phyloP scores from a whole-genome alignment of 2,113 vertebrate genomes.

The Psittacula cyanocephala region DNA sequence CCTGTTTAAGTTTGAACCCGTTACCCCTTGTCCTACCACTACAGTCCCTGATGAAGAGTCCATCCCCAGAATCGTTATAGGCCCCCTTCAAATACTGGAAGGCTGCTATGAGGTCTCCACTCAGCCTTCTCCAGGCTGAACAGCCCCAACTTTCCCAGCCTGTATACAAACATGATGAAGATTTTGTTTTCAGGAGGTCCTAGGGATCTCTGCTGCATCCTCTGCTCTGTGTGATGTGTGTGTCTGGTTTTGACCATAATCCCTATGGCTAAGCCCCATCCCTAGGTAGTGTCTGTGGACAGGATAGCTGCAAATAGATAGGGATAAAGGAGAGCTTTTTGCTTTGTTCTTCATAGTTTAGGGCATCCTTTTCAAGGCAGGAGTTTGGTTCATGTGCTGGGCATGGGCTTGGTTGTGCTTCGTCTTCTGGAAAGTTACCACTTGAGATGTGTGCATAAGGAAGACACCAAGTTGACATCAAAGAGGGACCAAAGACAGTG shows the following conservation, averaged over 20 bases:
- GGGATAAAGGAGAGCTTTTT: background rate
- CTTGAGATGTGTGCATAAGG: background rate
- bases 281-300: background rate
- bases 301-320: background rate
- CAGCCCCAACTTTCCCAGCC: background rate
- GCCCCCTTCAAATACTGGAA: background rate
- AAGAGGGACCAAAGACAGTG: background rate
- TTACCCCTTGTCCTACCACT: background rate
- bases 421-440: background rate
- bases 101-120: background rate
- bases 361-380: background rate
- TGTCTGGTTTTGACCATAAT: background rate
- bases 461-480: background rate
- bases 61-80: background rate
- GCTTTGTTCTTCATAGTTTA: background rate
- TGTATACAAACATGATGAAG: background rate
- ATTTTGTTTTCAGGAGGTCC: background rate
- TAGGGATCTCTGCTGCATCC: rapidly evolving
- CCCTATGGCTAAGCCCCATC: rapidly evolving
- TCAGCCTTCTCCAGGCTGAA: background rate
- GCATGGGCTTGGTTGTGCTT: background rate
- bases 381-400: background rate
- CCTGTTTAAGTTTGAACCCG: background rate
- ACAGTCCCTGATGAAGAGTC: background rate
- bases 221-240: background rate